These are phyloP conservation scores for Paraescarpia echinospica DNA, from an alignment of 1,140 invertebrate species.

Conservation along the genomic window DNA sequence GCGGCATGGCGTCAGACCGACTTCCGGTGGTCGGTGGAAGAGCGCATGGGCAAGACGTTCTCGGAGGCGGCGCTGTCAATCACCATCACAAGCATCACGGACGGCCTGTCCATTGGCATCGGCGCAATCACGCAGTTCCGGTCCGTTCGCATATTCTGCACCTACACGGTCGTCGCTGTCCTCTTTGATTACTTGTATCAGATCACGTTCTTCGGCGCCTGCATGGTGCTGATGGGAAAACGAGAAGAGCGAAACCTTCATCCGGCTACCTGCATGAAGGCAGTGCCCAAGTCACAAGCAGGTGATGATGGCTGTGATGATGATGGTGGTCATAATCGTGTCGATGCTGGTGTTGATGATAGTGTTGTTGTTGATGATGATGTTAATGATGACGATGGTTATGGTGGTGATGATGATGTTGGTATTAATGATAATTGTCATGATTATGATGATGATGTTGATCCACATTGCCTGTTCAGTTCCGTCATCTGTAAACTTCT, in stretches of 20 bases:
- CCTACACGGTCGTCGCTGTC: conserved; percentile 52
- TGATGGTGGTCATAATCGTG: no score
- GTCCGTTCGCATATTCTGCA: conserved; percentile 50
- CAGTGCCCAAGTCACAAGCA: not conserved
- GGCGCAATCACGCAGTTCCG: conserved; percentile 48
- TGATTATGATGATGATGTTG: no score
- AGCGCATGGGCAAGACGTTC: conserved; percentile 52
- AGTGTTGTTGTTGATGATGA: no score
- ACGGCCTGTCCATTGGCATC: conserved; percentile 48
- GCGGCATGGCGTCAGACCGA: conserved; percentile 33
- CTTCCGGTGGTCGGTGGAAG: conserved; percentile 37
- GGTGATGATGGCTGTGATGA: not conserved
- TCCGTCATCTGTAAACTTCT: not conserved
- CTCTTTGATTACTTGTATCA: conserved; percentile 53
- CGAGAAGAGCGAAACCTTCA: not conserved
- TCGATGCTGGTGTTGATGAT: no score
- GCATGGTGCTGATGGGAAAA: not conserved
- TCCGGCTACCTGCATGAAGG: not conserved
- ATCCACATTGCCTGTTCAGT: not conserved
- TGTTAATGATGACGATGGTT: no score
- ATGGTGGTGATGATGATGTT: no score
- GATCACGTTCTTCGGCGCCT: conserved; percentile 31
- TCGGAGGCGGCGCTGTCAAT: conserved; percentile 49
- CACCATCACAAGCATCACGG: conserved; percentile 50
- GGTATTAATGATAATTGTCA: no score